Evolutionary conservation across 2,113 vertebrate genomes (phyloP), one percentile per base, ranked within the genome.

Genomic region (Oreochromis tanganicae): DNA sequence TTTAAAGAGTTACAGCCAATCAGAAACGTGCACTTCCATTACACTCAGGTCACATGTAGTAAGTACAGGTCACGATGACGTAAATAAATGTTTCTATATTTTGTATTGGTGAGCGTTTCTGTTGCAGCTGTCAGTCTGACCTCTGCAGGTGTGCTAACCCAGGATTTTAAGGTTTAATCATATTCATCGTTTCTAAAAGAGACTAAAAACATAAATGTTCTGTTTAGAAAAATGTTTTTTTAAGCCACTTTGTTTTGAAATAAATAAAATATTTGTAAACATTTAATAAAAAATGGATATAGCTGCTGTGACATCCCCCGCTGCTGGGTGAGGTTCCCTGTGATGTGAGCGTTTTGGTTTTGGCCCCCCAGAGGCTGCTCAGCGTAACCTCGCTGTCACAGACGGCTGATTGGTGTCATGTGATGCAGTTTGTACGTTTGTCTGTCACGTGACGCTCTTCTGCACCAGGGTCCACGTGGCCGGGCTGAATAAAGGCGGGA

Each of bases 401-500:
- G 41, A 43, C 3, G 16, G 21, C 68, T 73, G 41, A 43, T 46
- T 2, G 0, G 14, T 3, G 41, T 73, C 13, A 17, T 27, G 38
- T 24, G 32, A 32, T 66, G 19, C 19, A n/a, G 34, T 36, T 38
- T 36, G 5, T 63, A 6, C 9, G 9, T 36, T 66, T 6, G 2
- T 11, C 32, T 17, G 9, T 63, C 9, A 34, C 3, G 2, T n/a
- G 43, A 29, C 3, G 14, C 81, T 4, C 55, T 9, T 84, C 19
- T 46, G 19, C 2, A 1, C 94, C 91, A 99, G 99, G 81, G 98
- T 98, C 87, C 98, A 99, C 1, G 97, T 99, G 9, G 98, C 98
- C 9, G 99, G 99, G 11, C 96, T 99, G 17, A 99, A 98, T 94
- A 99, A 99, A 92, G 98, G 98, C 16, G 98, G 98, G 43, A 98